Conservation (phyloP, 2,888 invertebrate species). For the Calliphora vomitoria region DNA sequence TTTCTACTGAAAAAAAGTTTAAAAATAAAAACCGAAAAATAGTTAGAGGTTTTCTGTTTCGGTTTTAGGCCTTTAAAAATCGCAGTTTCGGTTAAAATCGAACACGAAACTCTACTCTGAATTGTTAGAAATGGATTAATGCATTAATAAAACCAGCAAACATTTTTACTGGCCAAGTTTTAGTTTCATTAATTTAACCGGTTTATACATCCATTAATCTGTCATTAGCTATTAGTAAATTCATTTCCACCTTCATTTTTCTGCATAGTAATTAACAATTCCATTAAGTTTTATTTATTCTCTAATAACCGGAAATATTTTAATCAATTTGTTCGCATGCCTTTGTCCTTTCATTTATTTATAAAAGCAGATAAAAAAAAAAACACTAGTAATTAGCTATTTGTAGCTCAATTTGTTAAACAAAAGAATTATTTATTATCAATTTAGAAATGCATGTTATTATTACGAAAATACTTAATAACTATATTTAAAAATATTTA, state of each 20-base stretch:
- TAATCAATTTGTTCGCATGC: neutral
- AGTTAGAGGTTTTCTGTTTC: no score
- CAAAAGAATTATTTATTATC: conserved; percentile 29
- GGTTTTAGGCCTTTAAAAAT: no score
- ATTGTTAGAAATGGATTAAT: no score
- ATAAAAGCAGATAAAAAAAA: neutral
- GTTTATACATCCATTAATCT: no score
- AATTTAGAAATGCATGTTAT: conserved; percentile 40
- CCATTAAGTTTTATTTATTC: neutral
- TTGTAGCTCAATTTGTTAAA: conserved; percentile 49
- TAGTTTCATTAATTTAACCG: no score
- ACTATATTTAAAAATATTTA: conserved; percentile 22
- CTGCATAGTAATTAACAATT: neutral
- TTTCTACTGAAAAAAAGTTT: no score
- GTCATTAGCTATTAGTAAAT: neutral
- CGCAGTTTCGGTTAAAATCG: no score
- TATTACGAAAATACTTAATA: conserved; percentile 10
- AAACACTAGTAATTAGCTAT: conserved; percentile 5
- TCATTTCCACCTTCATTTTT: neutral
- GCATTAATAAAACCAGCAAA: no score
- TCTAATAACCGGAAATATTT: neutral
- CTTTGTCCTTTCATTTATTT: neutral
- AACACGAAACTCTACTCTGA: no score
- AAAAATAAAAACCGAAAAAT: no score
- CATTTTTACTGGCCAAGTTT: no score